These are phyloP conservation scores for Subacronicta megacephala DNA, from an alignment of 2,888 invertebrate genomes.

Conservation along the genomic window DNA sequence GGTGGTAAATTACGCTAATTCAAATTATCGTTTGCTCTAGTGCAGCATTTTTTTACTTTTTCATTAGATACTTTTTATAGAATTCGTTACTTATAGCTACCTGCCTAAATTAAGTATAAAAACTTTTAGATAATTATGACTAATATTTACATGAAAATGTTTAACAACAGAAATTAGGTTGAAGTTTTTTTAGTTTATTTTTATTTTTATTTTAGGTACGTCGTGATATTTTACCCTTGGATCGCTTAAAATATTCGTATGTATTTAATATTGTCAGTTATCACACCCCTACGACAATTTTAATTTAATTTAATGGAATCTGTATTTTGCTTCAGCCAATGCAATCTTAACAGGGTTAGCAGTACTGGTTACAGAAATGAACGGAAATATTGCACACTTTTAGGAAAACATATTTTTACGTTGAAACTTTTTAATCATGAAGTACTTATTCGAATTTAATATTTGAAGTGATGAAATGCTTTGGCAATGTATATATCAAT, in stretches of 20 bases:
- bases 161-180: constrained; percentile 7
- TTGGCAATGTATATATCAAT: background rate
- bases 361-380: constrained; percentile 27
- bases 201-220: background rate
- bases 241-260: constrained; percentile 19
- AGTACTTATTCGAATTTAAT: background rate
- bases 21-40: constrained; percentile 13
- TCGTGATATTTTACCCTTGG: background rate
- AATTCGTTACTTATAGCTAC: too few relatives aligned
- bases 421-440: background rate
- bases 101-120: constrained; percentile 40
- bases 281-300: constrained; percentile 18
- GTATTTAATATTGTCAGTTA: constrained; percentile 43
- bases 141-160: constrained; percentile 31
- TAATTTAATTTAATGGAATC: constrained; percentile 5
- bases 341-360: constrained; percentile 17
- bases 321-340: constrained; percentile 6
- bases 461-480: background rate
- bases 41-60: constrained; percentile 2
- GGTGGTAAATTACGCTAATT: constrained; percentile 2
- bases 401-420: background rate
- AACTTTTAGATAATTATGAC: constrained; percentile 38
- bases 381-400: constrained; percentile 38
- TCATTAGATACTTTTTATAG: background rate
- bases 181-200: background rate